A percentile compares a stretch with the other conserved stretches of the same genome.
phyloP scores from a whole-genome alignment of 2,888 invertebrate species.

The Hecatera dysodea region DNA sequence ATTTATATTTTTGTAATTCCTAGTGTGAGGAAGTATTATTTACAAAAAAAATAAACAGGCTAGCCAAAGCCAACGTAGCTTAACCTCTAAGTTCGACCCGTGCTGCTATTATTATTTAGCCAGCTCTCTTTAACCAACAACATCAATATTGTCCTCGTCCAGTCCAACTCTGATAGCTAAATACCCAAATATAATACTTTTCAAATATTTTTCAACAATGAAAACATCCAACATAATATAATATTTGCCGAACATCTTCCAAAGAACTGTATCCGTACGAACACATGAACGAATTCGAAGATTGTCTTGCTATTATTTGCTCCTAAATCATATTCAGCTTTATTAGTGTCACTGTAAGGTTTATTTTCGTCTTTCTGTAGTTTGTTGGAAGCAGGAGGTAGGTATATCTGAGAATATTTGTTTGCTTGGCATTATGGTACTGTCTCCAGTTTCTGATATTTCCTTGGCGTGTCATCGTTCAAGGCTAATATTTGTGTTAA shows the following conservation, averaged over 20 bases:
- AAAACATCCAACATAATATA: conserved; percentile 38
- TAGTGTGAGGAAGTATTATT: too few relatives aligned
- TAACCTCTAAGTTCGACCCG: too few relatives aligned
- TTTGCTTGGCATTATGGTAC: conserved; percentile 40
- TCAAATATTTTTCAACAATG: conserved; percentile 28
- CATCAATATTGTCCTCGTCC: conserved; percentile 1
- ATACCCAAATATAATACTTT: conserved; percentile 25
- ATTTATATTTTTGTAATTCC: too few relatives aligned
- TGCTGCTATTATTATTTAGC: too few relatives aligned
- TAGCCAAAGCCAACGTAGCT: too few relatives aligned
- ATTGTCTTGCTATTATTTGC: conserved; percentile 19
- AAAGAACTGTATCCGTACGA: conserved; percentile 33
- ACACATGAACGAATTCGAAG: conserved; percentile 42
- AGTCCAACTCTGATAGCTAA: not conserved
- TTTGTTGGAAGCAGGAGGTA: conserved; percentile 14
- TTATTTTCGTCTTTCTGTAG: conserved; percentile 25
- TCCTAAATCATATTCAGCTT: conserved; percentile 40
- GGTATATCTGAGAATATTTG: conserved; percentile 62
- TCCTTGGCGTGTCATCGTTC: conserved; percentile 43
- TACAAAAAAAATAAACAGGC: too few relatives aligned
- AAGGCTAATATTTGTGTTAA: conserved; percentile 34
- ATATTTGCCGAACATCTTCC: conserved; percentile 55
- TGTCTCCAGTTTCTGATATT: conserved; percentile 51
- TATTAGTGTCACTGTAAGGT: conserved; percentile 19
- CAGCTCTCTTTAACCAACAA: not conserved